phyloP scores from a whole-genome alignment of 2,797 vertebrate species.

The Chlorospingus flavigularis region DNA sequence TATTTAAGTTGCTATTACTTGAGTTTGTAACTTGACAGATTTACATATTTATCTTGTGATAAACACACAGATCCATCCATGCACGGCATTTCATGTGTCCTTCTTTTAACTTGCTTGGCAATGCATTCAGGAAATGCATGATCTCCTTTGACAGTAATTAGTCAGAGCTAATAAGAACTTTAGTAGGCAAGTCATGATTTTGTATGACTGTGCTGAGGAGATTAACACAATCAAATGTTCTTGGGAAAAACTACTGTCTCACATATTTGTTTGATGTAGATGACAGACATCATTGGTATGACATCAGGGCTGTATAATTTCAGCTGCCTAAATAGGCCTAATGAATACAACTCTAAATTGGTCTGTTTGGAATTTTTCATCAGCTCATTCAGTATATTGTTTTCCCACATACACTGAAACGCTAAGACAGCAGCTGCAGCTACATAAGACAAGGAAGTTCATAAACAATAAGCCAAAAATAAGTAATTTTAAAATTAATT shows the following conservation, averaged over 20 bases:
- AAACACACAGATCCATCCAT: slow-evolving; percentile 1
- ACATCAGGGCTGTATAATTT: neutral
- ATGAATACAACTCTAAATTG: neutral
- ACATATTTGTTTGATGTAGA: neutral
- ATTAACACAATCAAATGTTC: slow-evolving; percentile 7
- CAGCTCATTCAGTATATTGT: neutral
- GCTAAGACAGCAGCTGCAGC: slow-evolving; percentile 6
- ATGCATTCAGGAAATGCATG: slow-evolving; percentile 4
- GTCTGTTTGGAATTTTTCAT: neutral
- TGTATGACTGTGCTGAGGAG: slow-evolving; percentile 14
- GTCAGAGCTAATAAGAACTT: slow-evolving; percentile 19
- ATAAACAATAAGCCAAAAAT: slow-evolving; percentile 6
- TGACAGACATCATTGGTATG: neutral
- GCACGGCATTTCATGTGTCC: neutral
- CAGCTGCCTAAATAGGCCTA: slow-evolving; percentile 7
- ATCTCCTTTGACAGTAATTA: slow-evolving; percentile 56
- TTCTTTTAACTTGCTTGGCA: slow-evolving; percentile 9
- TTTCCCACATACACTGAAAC: slow-evolving; percentile 31
- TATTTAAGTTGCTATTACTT: neutral
- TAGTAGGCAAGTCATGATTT: slow-evolving; percentile 31
- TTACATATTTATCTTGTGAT: neutral
- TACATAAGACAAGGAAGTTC: neutral
- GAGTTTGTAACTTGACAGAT: neutral
- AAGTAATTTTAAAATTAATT: slow-evolving; percentile 3
- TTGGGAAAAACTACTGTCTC: neutral